Conservation (phyloP, 2,113 vertebrate species). For the Myotis yumanensis region DNA sequence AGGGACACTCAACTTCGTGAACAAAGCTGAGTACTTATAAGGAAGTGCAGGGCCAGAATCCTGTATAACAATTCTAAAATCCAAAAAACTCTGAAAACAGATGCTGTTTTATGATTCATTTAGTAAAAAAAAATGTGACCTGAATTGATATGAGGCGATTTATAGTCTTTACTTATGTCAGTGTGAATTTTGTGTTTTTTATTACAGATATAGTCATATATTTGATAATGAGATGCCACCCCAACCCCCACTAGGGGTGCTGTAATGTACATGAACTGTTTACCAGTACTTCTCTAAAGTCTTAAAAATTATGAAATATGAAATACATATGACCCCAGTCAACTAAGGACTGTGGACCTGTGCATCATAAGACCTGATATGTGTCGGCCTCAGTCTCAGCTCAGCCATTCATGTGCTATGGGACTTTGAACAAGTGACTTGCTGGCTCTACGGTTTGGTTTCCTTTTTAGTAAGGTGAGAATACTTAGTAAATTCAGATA, state of each 20-base stretch:
- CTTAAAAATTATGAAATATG: slow-evolving; percentile 29
- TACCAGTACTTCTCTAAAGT: background rate
- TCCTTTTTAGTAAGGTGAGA: background rate
- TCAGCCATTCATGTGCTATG: background rate
- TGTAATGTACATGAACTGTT: background rate
- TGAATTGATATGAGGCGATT: background rate
- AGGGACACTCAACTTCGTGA: background rate
- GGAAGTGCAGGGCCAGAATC: background rate
- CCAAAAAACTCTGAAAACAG: background rate
- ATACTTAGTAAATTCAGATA: background rate
- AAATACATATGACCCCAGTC: background rate
- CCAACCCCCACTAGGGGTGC: background rate
- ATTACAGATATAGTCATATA: background rate
- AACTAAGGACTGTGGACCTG: background rate
- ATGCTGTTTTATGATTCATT: background rate
- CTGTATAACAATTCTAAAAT: background rate
- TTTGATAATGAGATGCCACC: background rate
- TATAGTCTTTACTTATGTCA: background rate
- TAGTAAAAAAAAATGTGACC: background rate
- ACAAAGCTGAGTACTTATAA: background rate
- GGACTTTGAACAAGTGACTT: background rate
- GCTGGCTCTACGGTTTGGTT: background rate
- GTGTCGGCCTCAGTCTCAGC: background rate
- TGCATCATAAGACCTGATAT: background rate
- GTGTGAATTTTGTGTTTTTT: background rate